phyloP scores from a whole-genome alignment of 1,140 invertebrate genomes.

The Drosophila santomea region DNA sequence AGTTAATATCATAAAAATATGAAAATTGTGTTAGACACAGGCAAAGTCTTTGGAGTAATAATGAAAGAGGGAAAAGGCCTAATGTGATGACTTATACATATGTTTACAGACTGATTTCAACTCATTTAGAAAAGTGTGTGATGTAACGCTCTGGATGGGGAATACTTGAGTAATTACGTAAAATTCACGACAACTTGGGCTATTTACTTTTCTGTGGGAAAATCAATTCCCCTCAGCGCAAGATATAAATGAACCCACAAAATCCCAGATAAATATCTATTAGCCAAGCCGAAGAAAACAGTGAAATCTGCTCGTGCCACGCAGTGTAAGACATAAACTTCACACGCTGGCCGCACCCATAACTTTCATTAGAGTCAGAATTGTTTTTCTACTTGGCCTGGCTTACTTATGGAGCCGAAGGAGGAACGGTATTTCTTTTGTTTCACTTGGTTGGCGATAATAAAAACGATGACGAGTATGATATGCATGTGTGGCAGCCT shows the following conservation, averaged over 20 bases:
- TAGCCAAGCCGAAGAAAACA: conserved; percentile 32
- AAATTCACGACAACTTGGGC: conserved; percentile 28
- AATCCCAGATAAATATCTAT: conserved; percentile 52
- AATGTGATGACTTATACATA: conserved; percentile 30
- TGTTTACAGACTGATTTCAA: conserved; percentile 39
- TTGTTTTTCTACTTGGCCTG: conserved; percentile 43
- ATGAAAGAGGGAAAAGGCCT: not conserved
- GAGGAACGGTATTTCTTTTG: conserved; percentile 9
- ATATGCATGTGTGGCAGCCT: conserved; percentile 58
- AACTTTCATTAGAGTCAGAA: conserved; percentile 53
- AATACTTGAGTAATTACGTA: conserved; percentile 23
- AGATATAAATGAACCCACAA: conserved; percentile 33
- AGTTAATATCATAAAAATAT: conserved; percentile 50
- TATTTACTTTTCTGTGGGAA: conserved; percentile 17
- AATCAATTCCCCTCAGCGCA: conserved; percentile 33
- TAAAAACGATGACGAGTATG: conserved; percentile 64
- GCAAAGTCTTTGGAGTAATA: conserved; percentile 8
- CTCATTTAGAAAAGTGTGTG: conserved; percentile 40
- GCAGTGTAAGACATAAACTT: conserved; percentile 41
- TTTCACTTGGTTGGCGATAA: conserved; percentile 46
- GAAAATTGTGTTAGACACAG: conserved; percentile 43
- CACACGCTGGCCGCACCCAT: conserved; percentile 35
- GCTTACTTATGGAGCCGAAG: conserved; percentile 40
- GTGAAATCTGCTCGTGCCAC: conserved; percentile 45
- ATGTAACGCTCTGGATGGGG: conserved; percentile 8